phyloP scores from a whole-genome alignment of 2,888 invertebrate species.

The Cosmopolites sordidus region DNA sequence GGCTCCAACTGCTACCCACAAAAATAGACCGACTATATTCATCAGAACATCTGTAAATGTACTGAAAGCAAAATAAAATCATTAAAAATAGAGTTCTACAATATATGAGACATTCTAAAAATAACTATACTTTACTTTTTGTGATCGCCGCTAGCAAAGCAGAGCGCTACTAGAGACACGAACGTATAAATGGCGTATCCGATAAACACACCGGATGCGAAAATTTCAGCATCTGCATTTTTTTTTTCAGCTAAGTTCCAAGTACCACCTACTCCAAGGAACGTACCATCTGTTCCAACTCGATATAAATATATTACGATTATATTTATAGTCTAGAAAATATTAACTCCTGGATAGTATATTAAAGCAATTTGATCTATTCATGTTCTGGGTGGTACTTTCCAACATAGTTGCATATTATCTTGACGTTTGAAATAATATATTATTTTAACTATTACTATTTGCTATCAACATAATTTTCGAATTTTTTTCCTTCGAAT shows the following conservation, averaged over 20 bases:
- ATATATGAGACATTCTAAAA: not conserved
- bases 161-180: slow-evolving; percentile 68
- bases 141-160: slow-evolving; percentile 73
- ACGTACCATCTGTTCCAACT: slow-evolving; percentile 76
- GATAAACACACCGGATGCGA: slow-evolving; percentile 81
- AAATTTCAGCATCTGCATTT: slow-evolving; percentile 81
- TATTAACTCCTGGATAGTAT: not conserved
- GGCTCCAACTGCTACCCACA: slow-evolving; percentile 82
- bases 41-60: slow-evolving; percentile 76
- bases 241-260: slow-evolving; percentile 89
- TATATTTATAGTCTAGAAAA: slow-evolving; percentile 71
- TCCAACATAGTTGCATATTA: too few relatives aligned
- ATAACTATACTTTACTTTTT: slow-evolving; percentile 57
- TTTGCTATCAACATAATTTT: too few relatives aligned
- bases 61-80: slow-evolving; percentile 47
- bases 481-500: too few relatives aligned
- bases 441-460: too few relatives aligned
- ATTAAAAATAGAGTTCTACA: too few relatives aligned
- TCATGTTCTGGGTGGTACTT: not conserved
- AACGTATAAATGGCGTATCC: slow-evolving; percentile 82
- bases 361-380: not conserved
- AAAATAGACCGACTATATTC: slow-evolving; percentile 80
- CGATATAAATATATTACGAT: slow-evolving; percentile 77
- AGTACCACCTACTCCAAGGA: slow-evolving; percentile 82
- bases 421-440: too few relatives aligned